A percentile compares a stretch with the other conserved stretches of the same genome.
Evolutionary conservation across 2,888 invertebrate species (phyloP).

Genomic region (Parnassius apollo): DNA sequence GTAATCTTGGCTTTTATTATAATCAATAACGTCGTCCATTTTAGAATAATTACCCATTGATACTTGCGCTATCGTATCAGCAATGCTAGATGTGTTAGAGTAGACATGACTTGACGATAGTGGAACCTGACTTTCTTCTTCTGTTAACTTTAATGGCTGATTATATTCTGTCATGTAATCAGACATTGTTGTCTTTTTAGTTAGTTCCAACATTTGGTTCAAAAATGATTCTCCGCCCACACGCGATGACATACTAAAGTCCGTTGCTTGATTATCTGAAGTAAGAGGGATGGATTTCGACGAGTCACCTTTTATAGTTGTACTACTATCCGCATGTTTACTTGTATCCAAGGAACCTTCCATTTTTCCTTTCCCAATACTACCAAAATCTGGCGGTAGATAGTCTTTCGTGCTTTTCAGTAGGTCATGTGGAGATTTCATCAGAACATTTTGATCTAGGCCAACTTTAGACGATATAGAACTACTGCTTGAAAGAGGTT

Average conservation of each 20-base stretch:
- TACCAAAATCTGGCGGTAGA: conserved; percentile 78
- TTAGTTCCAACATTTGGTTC: conserved; percentile 77
- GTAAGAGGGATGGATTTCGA: conserved; percentile 50
- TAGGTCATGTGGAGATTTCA: conserved; percentile 73
- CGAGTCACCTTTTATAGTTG: conserved; percentile 76
- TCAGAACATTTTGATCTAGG: conserved; percentile 65
- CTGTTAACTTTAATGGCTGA: conserved; percentile 81
- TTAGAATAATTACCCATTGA: conserved; percentile 69
- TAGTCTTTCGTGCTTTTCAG: conserved; percentile 72
- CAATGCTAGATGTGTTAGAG: conserved; percentile 60
- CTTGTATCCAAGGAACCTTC: conserved; percentile 68
- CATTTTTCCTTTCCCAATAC: conserved; percentile 73
- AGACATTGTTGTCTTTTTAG: conserved; percentile 76
- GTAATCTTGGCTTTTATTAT: conserved; percentile 68
- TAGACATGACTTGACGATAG: conserved; percentile 75
- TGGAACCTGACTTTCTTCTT: conserved; percentile 71
- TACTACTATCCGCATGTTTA: conserved; percentile 66
- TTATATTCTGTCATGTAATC: conserved; percentile 74
- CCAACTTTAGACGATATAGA: conserved; percentile 74
- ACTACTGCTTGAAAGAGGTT: conserved; percentile 81
- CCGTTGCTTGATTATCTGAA: conserved; percentile 60
- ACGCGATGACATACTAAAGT: conserved; percentile 74
- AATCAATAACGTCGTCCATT: conserved; percentile 67
- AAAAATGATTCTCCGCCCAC: conserved; percentile 72
- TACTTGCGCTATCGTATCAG: conserved; percentile 69